Conservation (phyloP, 2,888 invertebrate species). For the Leptopterna dolabrata region DNA sequence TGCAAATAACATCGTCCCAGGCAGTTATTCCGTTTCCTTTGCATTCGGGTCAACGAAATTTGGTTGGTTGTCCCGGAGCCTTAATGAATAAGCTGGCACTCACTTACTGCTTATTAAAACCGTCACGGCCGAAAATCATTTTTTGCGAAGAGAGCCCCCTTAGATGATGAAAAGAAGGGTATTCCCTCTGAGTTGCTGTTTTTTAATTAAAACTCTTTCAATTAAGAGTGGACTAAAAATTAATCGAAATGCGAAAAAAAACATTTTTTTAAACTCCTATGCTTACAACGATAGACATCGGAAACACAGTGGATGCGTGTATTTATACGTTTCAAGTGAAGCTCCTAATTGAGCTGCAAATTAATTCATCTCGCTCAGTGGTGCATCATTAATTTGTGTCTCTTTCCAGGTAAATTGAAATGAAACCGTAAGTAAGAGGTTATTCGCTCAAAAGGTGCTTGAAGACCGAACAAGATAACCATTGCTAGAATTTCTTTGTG, state of each 20-base stretch:
- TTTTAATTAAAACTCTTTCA: slow-evolving; percentile 54
- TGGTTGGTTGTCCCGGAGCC: slow-evolving; percentile 1
- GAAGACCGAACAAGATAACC: no score
- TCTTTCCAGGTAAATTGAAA: no score
- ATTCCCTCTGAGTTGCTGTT: slow-evolving; percentile 40
- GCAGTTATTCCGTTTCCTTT: not conserved
- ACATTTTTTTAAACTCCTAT: not conserved
- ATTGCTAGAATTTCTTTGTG: no score
- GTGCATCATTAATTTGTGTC: no score
- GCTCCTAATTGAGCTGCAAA: not conserved
- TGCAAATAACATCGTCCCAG: not conserved
- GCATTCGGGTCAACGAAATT: not conserved
- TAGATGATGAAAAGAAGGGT: slow-evolving; percentile 23
- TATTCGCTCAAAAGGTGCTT: no score
- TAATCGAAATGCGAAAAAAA: slow-evolving; percentile 19
- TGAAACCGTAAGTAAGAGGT: no score
- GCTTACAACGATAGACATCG: not conserved
- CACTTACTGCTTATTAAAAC: slow-evolving; percentile 52
- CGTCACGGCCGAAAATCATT: slow-evolving; percentile 38
- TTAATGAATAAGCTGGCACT: slow-evolving; percentile 41
- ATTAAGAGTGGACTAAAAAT: slow-evolving; percentile 36
- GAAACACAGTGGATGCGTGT: not conserved
- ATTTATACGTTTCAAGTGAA: not conserved
- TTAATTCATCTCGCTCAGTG: not conserved
- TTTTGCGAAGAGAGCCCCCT: not conserved